Evolutionary conservation across 2,113 vertebrate genomes (phyloP).

Genomic region (Halichoeres trimaculatus): DNA sequence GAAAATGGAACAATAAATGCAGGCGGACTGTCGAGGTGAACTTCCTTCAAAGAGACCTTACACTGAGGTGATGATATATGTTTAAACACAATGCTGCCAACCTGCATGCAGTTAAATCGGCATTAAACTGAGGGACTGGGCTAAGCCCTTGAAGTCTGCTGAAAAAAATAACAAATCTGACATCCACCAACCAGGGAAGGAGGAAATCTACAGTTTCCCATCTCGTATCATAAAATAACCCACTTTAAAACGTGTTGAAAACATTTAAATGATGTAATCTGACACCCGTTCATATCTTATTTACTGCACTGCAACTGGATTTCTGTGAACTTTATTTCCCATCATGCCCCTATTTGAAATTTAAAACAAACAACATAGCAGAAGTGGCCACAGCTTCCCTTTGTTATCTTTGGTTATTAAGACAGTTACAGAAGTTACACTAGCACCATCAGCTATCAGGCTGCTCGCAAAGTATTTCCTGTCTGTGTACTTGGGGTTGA

Average conservation of each 20-base stretch:
- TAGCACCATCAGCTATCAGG: too few species aligned
- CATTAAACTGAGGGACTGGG: background rate
- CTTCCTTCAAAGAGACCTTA: slow-evolving; percentile 25
- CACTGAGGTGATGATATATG: slow-evolving; percentile 23
- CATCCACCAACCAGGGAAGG: too few species aligned
- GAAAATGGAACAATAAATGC: slow-evolving; percentile 21
- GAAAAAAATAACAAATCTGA: slow-evolving; percentile 22
- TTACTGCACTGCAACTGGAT: too few species aligned
- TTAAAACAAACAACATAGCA: background rate
- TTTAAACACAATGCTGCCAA: slow-evolving; percentile 22
- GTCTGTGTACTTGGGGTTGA: too few species aligned
- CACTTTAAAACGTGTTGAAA: background rate
- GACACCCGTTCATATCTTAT: too few species aligned
- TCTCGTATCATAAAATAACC: too few species aligned
- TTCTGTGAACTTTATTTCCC: background rate
- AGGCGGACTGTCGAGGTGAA: slow-evolving; percentile 8
- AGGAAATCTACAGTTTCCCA: too few species aligned
- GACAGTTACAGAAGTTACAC: too few species aligned
- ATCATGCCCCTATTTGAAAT: too few species aligned
- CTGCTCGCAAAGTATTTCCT: background rate
- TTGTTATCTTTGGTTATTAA: too few species aligned
- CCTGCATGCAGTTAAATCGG: slow-evolving; percentile 29
- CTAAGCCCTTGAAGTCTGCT: slow-evolving; percentile 20
- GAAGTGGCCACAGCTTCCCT: background rate
- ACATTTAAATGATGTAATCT: too few species aligned